phyloP scores from a whole-genome alignment of 1,140 invertebrate species.

The Aphaenogaster floridana region DNA sequence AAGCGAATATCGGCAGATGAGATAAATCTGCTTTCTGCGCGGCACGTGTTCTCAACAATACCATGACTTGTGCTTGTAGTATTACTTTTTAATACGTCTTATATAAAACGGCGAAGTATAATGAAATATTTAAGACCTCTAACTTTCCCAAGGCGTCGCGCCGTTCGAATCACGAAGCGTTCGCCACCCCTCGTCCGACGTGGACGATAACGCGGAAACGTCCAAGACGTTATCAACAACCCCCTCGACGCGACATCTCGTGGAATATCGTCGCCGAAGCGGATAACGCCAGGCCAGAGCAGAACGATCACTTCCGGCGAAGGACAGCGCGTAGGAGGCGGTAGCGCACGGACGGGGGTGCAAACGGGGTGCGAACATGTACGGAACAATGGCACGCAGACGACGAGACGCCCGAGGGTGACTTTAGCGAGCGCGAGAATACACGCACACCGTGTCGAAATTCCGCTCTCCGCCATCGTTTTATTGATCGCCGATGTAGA shows the following conservation, averaged over 20 bases:
- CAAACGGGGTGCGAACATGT: background rate
- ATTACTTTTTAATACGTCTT: background rate
- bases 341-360: background rate
- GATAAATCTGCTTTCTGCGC: background rate
- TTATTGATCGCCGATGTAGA: slow-evolving; percentile 80
- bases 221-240: slow-evolving; percentile 9
- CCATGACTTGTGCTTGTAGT: background rate
- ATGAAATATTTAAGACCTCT: background rate
- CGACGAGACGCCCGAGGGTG: background rate
- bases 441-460: slow-evolving; percentile 65
- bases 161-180: background rate
- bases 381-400: too few species aligned
- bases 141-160: background rate
- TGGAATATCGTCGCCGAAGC: background rate
- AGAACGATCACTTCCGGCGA: slow-evolving; percentile 5
- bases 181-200: background rate
- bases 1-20: background rate
- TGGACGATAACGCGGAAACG: background rate
- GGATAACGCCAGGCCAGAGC: background rate
- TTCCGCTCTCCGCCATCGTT: slow-evolving; percentile 73
- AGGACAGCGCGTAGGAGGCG: background rate
- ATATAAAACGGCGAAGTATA: background rate
- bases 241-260: slow-evolving; percentile 47
- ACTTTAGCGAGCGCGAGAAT: background rate
- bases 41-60: background rate